A percentile compares a stretch with the other conserved stretches of the same genome.
These are phyloP conservation scores for Camelus bactrianus DNA, from an alignment of 2,113 vertebrate species.

Conservation along the genomic window DNA sequence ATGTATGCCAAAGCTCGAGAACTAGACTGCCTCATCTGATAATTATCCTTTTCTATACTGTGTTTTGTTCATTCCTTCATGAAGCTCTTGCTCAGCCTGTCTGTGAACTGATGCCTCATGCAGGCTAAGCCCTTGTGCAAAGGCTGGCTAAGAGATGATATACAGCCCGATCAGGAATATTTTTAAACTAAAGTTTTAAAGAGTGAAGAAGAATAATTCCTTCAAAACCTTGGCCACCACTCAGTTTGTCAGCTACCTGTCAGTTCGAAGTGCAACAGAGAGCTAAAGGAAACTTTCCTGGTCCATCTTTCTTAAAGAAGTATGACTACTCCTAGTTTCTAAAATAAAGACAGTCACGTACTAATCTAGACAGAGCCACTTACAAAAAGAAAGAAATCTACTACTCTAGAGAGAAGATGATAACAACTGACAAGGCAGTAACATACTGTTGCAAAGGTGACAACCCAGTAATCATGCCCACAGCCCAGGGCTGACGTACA, in stretches of 20 bases:
- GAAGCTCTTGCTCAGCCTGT: background rate
- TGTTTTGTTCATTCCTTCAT: background rate
- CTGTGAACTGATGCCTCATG: background rate
- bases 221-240: background rate
- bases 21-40: background rate
- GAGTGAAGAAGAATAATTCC: background rate
- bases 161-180: background rate
- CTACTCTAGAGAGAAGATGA: background rate
- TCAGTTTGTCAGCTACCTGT: background rate
- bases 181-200: constrained; percentile 20
- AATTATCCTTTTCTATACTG: background rate
- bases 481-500: background rate
- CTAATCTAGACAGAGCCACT: background rate
- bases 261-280: background rate
- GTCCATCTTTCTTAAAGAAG: constrained; percentile 19
- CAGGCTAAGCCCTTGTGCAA: background rate
- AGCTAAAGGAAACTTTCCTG: background rate
- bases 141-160: background rate
- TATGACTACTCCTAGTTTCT: background rate
- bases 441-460: background rate
- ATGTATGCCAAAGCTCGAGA: background rate
- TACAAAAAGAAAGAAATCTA: background rate
- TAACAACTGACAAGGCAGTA: background rate
- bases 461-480: background rate
- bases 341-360: background rate